Base-by-base conservation (phyloP, 2,888 invertebrate genomes). In the Eupithecia centaureata region DNA sequence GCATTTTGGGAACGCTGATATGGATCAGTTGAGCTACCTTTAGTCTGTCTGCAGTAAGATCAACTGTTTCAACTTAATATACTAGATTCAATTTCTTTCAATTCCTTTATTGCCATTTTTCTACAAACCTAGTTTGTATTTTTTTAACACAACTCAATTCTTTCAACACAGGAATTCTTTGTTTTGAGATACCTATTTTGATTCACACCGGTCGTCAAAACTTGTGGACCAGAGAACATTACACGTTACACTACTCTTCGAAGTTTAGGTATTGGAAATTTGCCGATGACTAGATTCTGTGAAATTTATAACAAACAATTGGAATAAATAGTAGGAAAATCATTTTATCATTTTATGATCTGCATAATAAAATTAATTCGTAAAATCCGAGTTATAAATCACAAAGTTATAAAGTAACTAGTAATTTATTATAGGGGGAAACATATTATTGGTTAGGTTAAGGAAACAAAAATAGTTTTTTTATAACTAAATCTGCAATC, bases 351-450 rank as follows among this genome's bases (percentile, higher is more conserved):
- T 2, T 52, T 52, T 15, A 52, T 27, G 52, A 52, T 52, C 47
- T 38, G 42, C 18, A 61, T 61, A 59, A 59, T 52, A 38, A 58
- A 63, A 28, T 27, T 22, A 62, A 38, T 66, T 47, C 58, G 13
- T 35, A 66, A 63, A 63, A 33, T 61, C 63, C 52, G n/a, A 59
- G 54, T 52, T 57, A 25, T 42, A 22, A 58, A 62, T 65, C 33
- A 65, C 35, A 56, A 62, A 30, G 38, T 57, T 35, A 5, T 51
- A 25, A 15, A 33, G 22, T 68, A 38, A 58, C 51, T 58, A 52
- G 68, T 62, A 59, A 65, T 54, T 63, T 35, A 38, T 42, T 42
- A 22, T 22, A 12, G 22, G 42, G 42, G n/a, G 15, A 28, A 28
- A 27, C 27, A 28, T n/a, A n/a, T 28, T 54, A 8, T 56, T 30